Evolutionary conservation across 64 coral and sea anemone genomes (phyloP), one percentile per base, ranked within the genome.

Genomic region (Trachythela sp.): DNA sequence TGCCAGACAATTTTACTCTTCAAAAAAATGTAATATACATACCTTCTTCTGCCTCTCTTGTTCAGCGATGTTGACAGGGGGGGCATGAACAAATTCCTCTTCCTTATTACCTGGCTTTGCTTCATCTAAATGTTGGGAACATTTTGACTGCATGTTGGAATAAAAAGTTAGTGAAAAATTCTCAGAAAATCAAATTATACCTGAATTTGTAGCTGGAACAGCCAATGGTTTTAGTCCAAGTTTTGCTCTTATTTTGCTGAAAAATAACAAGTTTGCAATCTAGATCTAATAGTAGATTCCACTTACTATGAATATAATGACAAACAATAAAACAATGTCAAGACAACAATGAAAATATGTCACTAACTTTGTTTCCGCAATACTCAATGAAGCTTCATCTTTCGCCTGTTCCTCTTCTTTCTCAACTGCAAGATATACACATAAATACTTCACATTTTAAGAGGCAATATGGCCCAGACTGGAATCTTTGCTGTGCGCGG

Each of bases 351-450:
- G 27, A 13, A 85, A 48, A 31, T 38, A 9, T 75, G 22, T 48
- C 38, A 85, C 90, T 92, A 90, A 97, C 95, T 97, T 97, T 48
- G 95, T 97, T 90, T 97, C 95, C 41, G 94, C 92, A 42, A 97
- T 94, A 75, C 95, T 97, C 13, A 97, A 80, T 13, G 95, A 94
- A 8, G 88, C 76, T n/a, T 92, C 92, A 83, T 91, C 95, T 31
- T 86, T 84, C 76, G 85, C 38, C 35, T 88, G 80, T 70, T 85
- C 27, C 42, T 91, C 75, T 70, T 85, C 39, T 13, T 64, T 39
- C 56, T 48, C 52, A 70, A 49, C 24, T 0, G n/a, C 22, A 40
- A 40, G 86, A 83, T 86, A 54, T 76, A 86, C 56, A 70, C 4
- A 34, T 26, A 39, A 36, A 8, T 35, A 24, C 22, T 83, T 48